Percentiles rank a stretch among this genome's conserved stretches.
phyloP scores from a whole-genome alignment of 2,113 vertebrate species.

The Ceuthmochares aereus region DNA sequence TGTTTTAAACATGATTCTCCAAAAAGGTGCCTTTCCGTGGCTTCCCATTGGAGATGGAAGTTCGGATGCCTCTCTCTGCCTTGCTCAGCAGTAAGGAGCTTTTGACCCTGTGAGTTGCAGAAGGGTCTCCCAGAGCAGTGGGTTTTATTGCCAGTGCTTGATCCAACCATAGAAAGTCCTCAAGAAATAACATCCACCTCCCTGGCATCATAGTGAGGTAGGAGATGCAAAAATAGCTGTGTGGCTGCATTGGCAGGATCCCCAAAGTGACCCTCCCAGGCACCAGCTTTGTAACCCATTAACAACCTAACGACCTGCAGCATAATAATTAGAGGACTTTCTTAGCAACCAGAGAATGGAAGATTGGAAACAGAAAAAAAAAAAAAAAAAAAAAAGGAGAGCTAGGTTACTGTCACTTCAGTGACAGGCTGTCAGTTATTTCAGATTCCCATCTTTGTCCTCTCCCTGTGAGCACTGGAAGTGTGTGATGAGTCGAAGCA shows the following conservation, averaged over 20 bases:
- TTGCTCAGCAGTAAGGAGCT: not conserved
- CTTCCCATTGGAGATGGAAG: not conserved
- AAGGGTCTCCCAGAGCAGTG: not conserved
- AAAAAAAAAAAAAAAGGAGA: not conserved
- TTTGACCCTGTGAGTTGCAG: not conserved
- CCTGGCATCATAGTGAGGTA: not conserved
- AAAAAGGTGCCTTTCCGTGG: not conserved
- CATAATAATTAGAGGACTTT: not conserved
- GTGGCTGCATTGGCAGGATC: not conserved
- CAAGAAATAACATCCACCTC: not conserved
- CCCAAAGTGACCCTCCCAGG: not conserved
- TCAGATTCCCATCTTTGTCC: not conserved
- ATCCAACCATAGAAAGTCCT: not conserved
- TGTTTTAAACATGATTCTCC: constrained; percentile 20
- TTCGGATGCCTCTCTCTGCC: not conserved
- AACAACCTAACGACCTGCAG: not conserved
- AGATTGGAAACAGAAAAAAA: not conserved
- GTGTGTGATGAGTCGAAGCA: not conserved
- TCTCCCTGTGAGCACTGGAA: not conserved
- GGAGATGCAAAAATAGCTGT: not conserved
- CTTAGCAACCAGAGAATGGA: not conserved
- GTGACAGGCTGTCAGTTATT: not conserved
- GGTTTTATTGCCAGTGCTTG: not conserved
- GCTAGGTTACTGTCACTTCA: not conserved
- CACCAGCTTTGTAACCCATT: not conserved